A percentile compares a stretch with the other conserved stretches of the same genome.
These are phyloP conservation scores for Ophraella communa DNA, from an alignment of 2,888 invertebrate species.

Conservation along the genomic window DNA sequence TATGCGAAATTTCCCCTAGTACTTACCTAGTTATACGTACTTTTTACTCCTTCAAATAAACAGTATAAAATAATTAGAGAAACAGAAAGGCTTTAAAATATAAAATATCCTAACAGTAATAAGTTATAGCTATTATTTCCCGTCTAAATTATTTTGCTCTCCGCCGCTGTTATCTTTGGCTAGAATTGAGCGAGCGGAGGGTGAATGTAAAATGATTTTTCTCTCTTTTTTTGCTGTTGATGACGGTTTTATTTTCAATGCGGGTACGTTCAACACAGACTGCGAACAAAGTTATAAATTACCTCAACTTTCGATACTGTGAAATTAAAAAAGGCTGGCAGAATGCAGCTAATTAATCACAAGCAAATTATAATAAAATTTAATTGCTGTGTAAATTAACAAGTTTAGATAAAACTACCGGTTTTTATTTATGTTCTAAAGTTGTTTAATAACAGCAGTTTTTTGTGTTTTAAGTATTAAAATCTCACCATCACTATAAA, in stretches of 20 bases:
- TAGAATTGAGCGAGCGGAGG: background rate
- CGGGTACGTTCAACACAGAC: background rate
- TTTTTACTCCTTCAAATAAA: too few relatives aligned
- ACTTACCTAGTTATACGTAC: too few relatives aligned
- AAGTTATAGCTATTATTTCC: too few relatives aligned
- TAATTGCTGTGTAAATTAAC: background rate
- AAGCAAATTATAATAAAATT: background rate
- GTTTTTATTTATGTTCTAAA: too few relatives aligned
- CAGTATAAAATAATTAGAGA: too few relatives aligned
- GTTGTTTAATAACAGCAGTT: too few relatives aligned
- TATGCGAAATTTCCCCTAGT: too few relatives aligned
- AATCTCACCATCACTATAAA: too few relatives aligned
- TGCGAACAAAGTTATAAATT: slow-evolving; percentile 2
- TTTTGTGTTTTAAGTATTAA: too few relatives aligned
- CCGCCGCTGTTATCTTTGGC: background rate
- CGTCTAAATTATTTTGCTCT: background rate
- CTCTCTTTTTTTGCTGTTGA: background rate
- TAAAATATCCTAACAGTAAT: too few relatives aligned
- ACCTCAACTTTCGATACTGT: background rate
- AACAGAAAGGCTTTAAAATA: background rate
- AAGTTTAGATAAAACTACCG: background rate
- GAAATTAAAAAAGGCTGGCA: background rate
- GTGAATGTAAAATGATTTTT: slow-evolving; percentile 5
- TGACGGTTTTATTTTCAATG: slow-evolving; percentile 17
- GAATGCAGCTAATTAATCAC: background rate